These are phyloP conservation scores for Pocota personata DNA, from an alignment of 2,888 invertebrate genomes.

Conservation along the genomic window DNA sequence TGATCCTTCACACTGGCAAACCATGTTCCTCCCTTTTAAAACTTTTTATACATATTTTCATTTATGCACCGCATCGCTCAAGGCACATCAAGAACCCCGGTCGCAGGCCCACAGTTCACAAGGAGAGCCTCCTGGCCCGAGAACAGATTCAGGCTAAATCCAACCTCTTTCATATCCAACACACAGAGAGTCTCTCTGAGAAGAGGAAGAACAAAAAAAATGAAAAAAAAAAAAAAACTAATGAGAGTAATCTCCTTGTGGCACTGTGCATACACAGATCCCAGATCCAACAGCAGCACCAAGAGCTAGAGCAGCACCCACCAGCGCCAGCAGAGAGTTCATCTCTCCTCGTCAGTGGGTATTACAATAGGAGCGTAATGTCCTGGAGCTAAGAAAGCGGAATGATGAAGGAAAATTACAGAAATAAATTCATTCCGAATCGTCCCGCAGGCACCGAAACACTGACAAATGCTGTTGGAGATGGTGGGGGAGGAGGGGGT, in stretches of 20 bases:
- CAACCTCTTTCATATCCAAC: constrained; percentile 59
- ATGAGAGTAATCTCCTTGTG: constrained; percentile 60
- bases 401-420: constrained; percentile 74
- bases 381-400: constrained; percentile 70
- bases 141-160: constrained; percentile 55
- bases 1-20: constrained; percentile 33
- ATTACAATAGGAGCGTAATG: constrained; percentile 70
- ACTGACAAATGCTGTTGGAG: constrained; percentile 65
- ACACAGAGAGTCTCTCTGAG: constrained; percentile 21
- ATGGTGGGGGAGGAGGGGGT: constrained; percentile 15
- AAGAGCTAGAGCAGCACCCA: background rate
- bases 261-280: constrained; percentile 33
- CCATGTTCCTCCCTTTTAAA: constrained; percentile 40
- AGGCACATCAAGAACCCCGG: constrained; percentile 53
- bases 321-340: constrained; percentile 53
- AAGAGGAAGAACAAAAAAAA: background rate
- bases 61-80: constrained; percentile 61
- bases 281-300: constrained; percentile 5
- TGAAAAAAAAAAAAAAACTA: constrained; percentile 35
- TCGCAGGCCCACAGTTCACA: constrained; percentile 60
- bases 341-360: constrained; percentile 58
- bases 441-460: constrained; percentile 55
- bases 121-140: constrained; percentile 56
- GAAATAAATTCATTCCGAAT: constrained; percentile 74
- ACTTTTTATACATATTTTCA: constrained; percentile 57